Evolutionary conservation across 1,140 invertebrate genomes (phyloP).

Genomic region (Lerema accius): DNA sequence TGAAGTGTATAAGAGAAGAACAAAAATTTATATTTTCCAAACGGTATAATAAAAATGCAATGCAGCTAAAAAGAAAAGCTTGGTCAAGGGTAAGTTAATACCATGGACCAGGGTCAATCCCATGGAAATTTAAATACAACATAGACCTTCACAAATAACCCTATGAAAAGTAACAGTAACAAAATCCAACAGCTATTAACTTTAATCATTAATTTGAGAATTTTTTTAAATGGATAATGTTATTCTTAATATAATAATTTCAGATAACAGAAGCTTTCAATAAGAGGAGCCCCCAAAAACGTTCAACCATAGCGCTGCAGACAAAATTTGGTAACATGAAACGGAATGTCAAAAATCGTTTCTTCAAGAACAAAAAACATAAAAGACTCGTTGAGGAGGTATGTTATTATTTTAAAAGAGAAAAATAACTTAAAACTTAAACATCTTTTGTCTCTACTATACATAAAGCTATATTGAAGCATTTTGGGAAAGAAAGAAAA

Average conservation of each 20-base stretch:
- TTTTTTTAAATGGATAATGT: no score
- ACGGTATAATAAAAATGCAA: slow-evolving; percentile 39
- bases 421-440: no score
- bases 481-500: no score
- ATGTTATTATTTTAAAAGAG: background rate
- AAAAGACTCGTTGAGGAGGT: background rate
- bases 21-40: slow-evolving; percentile 55
- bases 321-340: background rate
- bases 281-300: background rate
- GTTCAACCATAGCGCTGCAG: background rate
- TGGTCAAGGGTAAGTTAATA: slow-evolving; percentile 67
- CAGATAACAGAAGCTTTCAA: background rate
- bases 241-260: no score
- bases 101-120: no score
- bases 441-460: no score
- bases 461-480: no score
- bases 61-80: slow-evolving; percentile 56
- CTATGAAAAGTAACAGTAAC: no score
- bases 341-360: background rate
- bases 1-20: slow-evolving; percentile 68
- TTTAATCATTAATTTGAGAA: no score
- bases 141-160: no score
- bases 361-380: background rate
- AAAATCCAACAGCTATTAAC: no score
- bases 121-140: no score